Base-by-base conservation (phyloP, 30 jellyfish, hydroid and myxozoan species). In the Catostylus mosaicus region DNA sequence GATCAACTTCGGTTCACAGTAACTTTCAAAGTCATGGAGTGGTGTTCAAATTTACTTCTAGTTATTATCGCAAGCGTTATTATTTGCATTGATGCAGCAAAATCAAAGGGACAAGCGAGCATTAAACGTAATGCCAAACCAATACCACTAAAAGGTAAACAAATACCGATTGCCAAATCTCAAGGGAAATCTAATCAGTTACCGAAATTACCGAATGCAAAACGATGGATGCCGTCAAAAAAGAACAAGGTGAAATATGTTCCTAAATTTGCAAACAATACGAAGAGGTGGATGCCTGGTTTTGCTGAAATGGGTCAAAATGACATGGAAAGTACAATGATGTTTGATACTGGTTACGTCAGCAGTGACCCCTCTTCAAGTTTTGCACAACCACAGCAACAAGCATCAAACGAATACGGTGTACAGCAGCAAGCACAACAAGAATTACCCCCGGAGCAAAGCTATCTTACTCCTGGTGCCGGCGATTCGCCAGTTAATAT, bases 221-320 rank as follows among this genome's bases (percentile, higher is more conserved):
- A 82, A 37, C 38, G 86, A 69, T 57, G 90, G 84, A 67, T 82
- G 73, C 86, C 92, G 26, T 30, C 90, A 12, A 63, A 54, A 43
- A 69, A 82, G 59, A 69, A 38, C 56, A 74, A 50, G 16, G 75
- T 82, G 10, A 82, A 82, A 59, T 82, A 82, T 80, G 67, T 71
- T 12, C 69, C 86, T 19, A 67, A 47, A 48, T 63, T 59, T 29
- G 90, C 81, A 10, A 67, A 77, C 24, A 86, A 86, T 63, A 88
- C 75, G 27, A 88, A 88, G 36, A 36, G 97, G 22, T 88, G 97
- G 97, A 88, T 88, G 97, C 97, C 97, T 12, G 88, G 45, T 1
- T 78, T 88, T 35, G 77, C 90, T 23, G 78, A 78, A 8, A 37
- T 88, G 82, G 85, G 68, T 27, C 84, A 75, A n/a, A 63, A 65